Percentiles rank a stretch among this genome's conserved stretches.
Conservation (phyloP, 2,888 invertebrate genomes). For the Clitarchus hookeri region DNA sequence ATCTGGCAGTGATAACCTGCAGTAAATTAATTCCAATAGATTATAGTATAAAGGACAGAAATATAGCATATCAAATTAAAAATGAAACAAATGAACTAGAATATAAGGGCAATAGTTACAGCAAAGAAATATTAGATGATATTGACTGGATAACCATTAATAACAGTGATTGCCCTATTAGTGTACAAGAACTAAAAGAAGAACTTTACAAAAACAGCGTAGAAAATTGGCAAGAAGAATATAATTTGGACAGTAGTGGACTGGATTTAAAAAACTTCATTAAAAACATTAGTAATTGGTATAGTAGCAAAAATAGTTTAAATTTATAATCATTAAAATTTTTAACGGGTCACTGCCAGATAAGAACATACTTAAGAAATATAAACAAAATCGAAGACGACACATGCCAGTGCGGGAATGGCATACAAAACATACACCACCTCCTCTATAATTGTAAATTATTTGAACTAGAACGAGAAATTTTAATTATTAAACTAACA, state of each 20-base stretch:
- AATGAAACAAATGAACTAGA: background rate
- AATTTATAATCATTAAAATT: background rate
- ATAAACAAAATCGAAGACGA: background rate
- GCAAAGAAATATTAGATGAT: background rate
- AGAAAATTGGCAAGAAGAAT: background rate
- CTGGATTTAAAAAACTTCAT: background rate
- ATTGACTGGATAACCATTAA: background rate
- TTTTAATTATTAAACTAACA: too few relatives aligned
- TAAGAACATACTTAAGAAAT: background rate
- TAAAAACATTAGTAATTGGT: background rate
- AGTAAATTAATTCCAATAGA: background rate
- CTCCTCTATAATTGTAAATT: background rate
- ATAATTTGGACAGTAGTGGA: background rate
- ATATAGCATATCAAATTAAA: background rate
- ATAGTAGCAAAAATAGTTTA: background rate
- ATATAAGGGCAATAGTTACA: background rate
- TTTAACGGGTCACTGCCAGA: background rate
- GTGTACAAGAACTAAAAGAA: background rate
- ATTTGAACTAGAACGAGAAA: background rate
- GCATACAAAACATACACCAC: background rate
- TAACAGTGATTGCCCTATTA: too few relatives aligned
- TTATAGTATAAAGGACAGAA: background rate
- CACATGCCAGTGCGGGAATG: background rate
- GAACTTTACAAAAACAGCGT: background rate
- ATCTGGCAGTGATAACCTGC: background rate